phyloP scores from a whole-genome alignment of 2,113 vertebrate species.

The Hymenochirus boettgeri region DNA sequence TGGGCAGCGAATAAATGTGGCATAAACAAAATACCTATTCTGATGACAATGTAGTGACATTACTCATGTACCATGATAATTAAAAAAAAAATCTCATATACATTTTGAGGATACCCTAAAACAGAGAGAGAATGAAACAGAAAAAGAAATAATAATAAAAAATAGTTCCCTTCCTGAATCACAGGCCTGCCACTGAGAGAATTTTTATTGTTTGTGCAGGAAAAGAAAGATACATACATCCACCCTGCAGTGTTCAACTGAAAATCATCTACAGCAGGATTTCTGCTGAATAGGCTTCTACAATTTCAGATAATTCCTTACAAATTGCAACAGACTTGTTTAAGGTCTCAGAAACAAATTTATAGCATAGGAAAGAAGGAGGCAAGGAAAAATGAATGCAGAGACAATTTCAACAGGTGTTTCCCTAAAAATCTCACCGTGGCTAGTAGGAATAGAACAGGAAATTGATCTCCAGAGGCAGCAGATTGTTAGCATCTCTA shows the following conservation, averaged over 20 bases:
- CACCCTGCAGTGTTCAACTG: slow-evolving; percentile 11
- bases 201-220: slow-evolving; percentile 6
- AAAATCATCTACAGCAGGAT: slow-evolving; percentile 26
- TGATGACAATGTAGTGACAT: no score
- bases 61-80: no score
- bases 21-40: no score
- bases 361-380: slow-evolving; percentile 1
- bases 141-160: no score
- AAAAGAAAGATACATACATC: not conserved
- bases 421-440: slow-evolving; percentile 52
- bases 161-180: no score
- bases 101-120: no score
- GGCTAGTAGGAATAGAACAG: slow-evolving; percentile 45
- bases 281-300: slow-evolving; percentile 27
- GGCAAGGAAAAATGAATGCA: slow-evolving; percentile 41
- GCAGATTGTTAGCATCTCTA: slow-evolving; percentile 54
- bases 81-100: no score
- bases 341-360: slow-evolving; percentile 33
- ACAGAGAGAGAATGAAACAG: no score
- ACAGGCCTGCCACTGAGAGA: no score
- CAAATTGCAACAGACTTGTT: slow-evolving; percentile 34
- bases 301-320: slow-evolving; percentile 32
- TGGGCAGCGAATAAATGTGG: no score
- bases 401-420: slow-evolving; percentile 54
- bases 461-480: slow-evolving; percentile 56